Base-by-base conservation (phyloP, 2,797 vertebrate genomes). In the Echeneis naucrates region DNA sequence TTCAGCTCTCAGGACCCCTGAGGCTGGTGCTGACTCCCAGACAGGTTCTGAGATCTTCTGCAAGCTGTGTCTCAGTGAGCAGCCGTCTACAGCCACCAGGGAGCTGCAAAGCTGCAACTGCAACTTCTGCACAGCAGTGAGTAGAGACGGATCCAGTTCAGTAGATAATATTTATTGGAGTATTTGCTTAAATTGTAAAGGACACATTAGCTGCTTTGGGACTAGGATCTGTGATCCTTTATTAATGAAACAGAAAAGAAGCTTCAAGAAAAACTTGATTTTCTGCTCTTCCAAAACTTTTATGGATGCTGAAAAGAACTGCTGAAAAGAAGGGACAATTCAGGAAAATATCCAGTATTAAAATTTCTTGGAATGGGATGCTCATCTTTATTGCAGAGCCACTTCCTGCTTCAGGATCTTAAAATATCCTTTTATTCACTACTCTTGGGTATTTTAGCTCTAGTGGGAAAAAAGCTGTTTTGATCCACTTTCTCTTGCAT, bases 11-110 rank as follows among this genome's bases (percentile, higher is more conserved):
- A 75, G 37, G 42, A 69, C 24, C 14, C 73, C 67, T 0, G 44
- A 72, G 65, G 68, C 40, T 0, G 26, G 2, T 0, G 37, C 32
- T 2, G 26, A 60, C 65, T 50, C 71, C 10, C 55, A 53, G 40
- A 68, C 40, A 0, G 52, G 19, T 16, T 68, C 54, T 0, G 66
- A 85, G 45, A 69, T 96, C 72, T 95, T 94, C 57, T 99, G 98
- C 93, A 99, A 97, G 87, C 93, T 99, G 52, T 99, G 98, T 86
- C 93, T 99, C 69, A 96, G 87, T 58, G 95, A 96, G 84, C 95
- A 96, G 80, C 92, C 96, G 23, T 52, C 91, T 55, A 91, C 93
- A 75, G 94, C 95, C 82, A 95, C 95, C 88, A 96, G 92, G 66
- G 91, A 87, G 12, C 95, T 99, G 86, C 95, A 93, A 75, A 93